Evolutionary conservation across 1,140 invertebrate genomes (phyloP).

Genomic region (Periplaneta americana): DNA sequence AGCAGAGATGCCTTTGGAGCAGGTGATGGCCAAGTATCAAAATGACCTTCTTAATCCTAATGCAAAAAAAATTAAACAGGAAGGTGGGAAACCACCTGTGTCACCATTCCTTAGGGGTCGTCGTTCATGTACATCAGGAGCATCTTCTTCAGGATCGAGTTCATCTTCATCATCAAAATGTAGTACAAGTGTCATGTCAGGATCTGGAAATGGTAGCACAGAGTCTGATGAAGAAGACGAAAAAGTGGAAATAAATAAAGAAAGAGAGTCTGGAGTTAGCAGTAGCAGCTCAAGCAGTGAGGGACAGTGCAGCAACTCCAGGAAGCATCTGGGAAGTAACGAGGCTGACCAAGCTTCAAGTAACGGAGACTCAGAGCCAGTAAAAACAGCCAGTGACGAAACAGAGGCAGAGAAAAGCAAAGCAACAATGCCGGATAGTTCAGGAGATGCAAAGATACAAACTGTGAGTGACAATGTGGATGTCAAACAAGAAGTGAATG

Average conservation of each 20-base stretch:
- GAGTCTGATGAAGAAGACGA: background rate
- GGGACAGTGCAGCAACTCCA: background rate
- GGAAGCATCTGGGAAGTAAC: background rate
- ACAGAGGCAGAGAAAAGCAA: background rate
- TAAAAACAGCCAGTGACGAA: background rate
- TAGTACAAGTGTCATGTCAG: background rate
- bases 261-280: background rate
- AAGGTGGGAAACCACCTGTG: constrained; percentile 21
- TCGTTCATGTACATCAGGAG: constrained; percentile 15
- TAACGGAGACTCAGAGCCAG: background rate
- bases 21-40: constrained; percentile 61
- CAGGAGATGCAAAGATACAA: background rate
- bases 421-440: background rate
- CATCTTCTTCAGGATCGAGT: constrained; percentile 29
- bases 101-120: constrained; percentile 33
- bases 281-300: background rate
- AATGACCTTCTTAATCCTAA: constrained; percentile 11
- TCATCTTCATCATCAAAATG: constrained; percentile 29
- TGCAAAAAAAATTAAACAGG: constrained; percentile 24
- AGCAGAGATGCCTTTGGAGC: constrained; percentile 75
- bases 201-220: background rate
- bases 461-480: background rate
- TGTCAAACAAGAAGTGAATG: constrained; percentile 15
- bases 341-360: background rate
- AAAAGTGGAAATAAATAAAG: too few species aligned